Conservation (phyloP, 1,140 invertebrate genomes). For the Heliconius melpomene region DNA sequence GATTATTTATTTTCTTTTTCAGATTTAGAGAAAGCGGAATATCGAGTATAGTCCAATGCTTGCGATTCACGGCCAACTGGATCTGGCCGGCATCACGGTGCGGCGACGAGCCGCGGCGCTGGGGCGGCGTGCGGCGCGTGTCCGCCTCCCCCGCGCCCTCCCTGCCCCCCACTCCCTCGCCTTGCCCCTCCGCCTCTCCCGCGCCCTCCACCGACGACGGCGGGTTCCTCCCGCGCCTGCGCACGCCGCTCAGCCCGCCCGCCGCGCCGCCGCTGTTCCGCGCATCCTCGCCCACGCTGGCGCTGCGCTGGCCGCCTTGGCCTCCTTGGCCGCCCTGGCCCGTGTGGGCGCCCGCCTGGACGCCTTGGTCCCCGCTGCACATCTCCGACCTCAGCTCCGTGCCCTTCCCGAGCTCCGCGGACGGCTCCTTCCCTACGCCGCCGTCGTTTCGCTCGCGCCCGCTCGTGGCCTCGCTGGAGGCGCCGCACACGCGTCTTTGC, state of each 20-base stretch:
- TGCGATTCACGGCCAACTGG: slow-evolving; percentile 85
- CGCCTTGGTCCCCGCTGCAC: slow-evolving; percentile 85
- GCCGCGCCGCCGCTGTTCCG: slow-evolving; percentile 84
- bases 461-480: slow-evolving; percentile 86
- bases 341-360: slow-evolving; percentile 81
- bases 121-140: slow-evolving; percentile 49
- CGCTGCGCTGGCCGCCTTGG: slow-evolving; percentile 81
- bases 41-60: slow-evolving; percentile 91
- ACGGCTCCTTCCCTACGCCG: slow-evolving; percentile 88
- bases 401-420: slow-evolving; percentile 88
- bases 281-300: slow-evolving; percentile 69
- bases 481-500: slow-evolving; percentile 83
- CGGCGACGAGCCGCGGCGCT: slow-evolving; percentile 74
- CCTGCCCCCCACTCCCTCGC: slow-evolving; percentile 87
- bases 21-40: slow-evolving; percentile 96
- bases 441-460: slow-evolving; percentile 84
- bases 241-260: slow-evolving; percentile 85
- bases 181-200: slow-evolving; percentile 85
- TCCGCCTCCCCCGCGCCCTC: slow-evolving; percentile 86
- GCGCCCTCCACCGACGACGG: slow-evolving; percentile 88
- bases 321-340: slow-evolving; percentile 87
- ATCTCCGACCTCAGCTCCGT: slow-evolving; percentile 93
- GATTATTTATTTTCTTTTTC: slow-evolving; percentile 36
- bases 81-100: slow-evolving; percentile 86
- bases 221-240: slow-evolving; percentile 85